Evolutionary conservation across 2,113 vertebrate genomes (phyloP).

Genomic region (Archocentrus centrarchus): DNA sequence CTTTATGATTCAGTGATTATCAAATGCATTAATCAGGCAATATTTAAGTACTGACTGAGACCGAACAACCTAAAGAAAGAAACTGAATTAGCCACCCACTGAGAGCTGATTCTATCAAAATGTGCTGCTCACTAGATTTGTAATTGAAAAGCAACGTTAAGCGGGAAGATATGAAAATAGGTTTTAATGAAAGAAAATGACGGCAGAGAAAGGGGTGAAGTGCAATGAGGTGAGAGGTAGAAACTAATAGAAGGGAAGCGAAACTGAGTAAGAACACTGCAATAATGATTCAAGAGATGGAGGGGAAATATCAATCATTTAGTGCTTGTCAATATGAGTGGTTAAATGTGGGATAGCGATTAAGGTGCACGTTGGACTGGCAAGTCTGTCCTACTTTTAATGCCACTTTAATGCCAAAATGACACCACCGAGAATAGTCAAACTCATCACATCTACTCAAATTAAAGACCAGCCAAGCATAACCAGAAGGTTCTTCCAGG

Average conservation of each 20-base stretch:
- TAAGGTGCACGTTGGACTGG: slow-evolving; percentile 14
- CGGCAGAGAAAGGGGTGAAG: neutral
- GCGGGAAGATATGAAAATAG: slow-evolving; percentile 40
- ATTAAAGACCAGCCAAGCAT: slow-evolving; percentile 56
- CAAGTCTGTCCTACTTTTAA: neutral
- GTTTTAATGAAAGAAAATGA: neutral
- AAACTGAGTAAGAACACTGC: slow-evolving; percentile 3
- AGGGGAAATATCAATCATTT: slow-evolving; percentile 41
- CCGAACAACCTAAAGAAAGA: neutral
- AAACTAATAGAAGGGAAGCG: neutral
- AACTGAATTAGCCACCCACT: neutral
- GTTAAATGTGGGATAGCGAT: slow-evolving; percentile 20
- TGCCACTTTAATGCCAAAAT: neutral
- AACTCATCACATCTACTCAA: slow-evolving; percentile 14
- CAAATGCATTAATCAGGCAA: slow-evolving; percentile 2
- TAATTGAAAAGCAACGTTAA: slow-evolving; percentile 29
- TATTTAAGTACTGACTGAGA: neutral
- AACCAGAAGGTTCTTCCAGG: slow-evolving; percentile 2
- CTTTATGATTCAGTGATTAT: slow-evolving; percentile 20
- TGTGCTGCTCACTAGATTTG: neutral
- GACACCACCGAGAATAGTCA: neutral
- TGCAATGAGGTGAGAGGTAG: neutral
- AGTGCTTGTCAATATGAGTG: slow-evolving; percentile 25
- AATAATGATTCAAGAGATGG: slow-evolving; percentile 1
- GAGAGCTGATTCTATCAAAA: slow-evolving; percentile 13